A percentile compares a stretch with the other conserved stretches of the same genome.
Conservation (phyloP, 1,140 invertebrate species). For the Aphaenogaster floridana region DNA sequence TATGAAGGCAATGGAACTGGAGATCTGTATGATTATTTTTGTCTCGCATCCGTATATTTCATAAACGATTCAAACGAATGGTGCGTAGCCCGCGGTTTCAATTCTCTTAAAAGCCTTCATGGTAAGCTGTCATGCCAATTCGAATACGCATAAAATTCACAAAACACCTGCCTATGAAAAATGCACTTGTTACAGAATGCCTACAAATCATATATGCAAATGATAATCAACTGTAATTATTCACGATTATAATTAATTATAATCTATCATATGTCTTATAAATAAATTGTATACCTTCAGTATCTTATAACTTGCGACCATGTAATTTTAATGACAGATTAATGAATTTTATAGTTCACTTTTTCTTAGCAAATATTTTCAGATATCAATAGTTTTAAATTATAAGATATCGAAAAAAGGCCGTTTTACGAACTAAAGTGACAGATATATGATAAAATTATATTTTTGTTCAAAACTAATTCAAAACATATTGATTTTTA, state of each 20-base stretch:
- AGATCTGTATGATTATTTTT: conserved; percentile 13
- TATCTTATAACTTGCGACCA: neutral
- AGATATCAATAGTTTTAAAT: neutral
- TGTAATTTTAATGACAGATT: neutral
- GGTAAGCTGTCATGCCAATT: conserved; percentile 20
- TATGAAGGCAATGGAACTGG: neutral
- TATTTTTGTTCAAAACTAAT: no score
- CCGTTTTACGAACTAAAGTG: neutral
- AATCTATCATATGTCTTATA: neutral
- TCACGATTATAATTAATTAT: neutral
- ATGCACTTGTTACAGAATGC: neutral
- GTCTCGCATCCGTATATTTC: conserved; percentile 33
- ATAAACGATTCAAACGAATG: conserved; percentile 26
- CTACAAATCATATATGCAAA: neutral
- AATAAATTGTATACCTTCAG: neutral
- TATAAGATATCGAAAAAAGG: neutral
- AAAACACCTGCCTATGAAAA: conserved; percentile 23
- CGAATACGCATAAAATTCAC: neutral
- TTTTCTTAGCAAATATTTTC: neutral
- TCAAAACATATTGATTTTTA: no score
- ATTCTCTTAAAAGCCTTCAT: conserved; percentile 47
- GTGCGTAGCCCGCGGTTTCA: conserved; percentile 22
- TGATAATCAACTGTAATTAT: neutral
- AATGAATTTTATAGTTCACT: neutral
- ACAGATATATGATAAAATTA: neutral